phyloP scores from a whole-genome alignment of 2,888 invertebrate species.

The Drosophila meridiana region DNA sequence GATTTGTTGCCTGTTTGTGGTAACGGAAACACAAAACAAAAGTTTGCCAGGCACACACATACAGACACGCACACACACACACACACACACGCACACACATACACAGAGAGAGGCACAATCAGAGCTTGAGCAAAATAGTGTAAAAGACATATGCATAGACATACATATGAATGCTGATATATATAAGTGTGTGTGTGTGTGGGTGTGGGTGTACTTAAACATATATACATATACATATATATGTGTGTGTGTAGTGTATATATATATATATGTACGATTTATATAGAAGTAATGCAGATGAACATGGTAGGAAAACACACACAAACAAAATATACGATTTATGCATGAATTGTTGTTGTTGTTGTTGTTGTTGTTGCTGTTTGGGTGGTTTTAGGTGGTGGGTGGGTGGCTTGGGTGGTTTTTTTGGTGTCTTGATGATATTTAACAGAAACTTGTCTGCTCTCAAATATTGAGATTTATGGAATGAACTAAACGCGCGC shows the following conservation, averaged over 20 bases:
- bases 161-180: conserved; percentile 39
- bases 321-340: conserved; percentile 44
- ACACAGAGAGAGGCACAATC: conserved; percentile 24
- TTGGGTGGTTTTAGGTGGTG: conserved; percentile 12
- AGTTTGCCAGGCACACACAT: conserved; percentile 29
- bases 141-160: conserved; percentile 45
- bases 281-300: conserved; percentile 41
- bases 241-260: not conserved
- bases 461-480: conserved; percentile 33
- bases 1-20: conserved; percentile 55
- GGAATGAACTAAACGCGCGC: conserved; percentile 68
- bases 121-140: conserved; percentile 56
- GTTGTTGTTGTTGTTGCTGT: conserved; percentile 25
- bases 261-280: conserved; percentile 11
- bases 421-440: conserved; percentile 53
- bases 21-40: conserved; percentile 50
- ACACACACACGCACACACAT: conserved; percentile 8
- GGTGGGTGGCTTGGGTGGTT: conserved; percentile 10
- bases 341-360: conserved; percentile 48
- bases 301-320: conserved; percentile 40
- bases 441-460: conserved; percentile 50
- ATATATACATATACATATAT: conserved; percentile 3
- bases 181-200: conserved; percentile 6
- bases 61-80: conserved; percentile 13
- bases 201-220: conserved; percentile 23